Conservation (phyloP, 2,797 vertebrate species). For the Anguilla megastoma region DNA sequence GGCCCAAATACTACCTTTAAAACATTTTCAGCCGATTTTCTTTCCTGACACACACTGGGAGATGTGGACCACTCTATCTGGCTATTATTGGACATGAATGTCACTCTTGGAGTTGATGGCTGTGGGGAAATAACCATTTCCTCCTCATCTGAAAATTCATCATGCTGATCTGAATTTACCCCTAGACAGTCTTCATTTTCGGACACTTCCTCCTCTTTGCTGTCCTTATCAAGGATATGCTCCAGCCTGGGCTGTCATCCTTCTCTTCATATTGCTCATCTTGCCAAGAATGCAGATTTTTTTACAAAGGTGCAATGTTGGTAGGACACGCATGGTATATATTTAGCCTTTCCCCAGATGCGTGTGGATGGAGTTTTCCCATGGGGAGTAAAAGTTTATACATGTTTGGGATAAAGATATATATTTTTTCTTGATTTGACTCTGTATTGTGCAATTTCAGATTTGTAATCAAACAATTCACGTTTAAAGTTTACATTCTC, state of each 20-base stretch:
- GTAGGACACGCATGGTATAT: too few relatives aligned
- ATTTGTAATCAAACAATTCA: too few relatives aligned
- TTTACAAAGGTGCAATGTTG: background rate
- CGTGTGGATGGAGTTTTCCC: too few relatives aligned
- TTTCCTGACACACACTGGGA: constrained; percentile 27
- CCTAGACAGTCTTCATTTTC: constrained; percentile 33
- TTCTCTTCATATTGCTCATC: background rate
- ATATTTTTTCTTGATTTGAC: too few relatives aligned
- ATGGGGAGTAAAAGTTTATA: too few relatives aligned
- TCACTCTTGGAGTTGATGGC: constrained; percentile 27
- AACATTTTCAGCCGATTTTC: constrained; percentile 30
- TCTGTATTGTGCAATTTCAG: too few relatives aligned
- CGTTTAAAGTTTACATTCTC: too few relatives aligned
- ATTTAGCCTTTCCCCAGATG: too few relatives aligned
- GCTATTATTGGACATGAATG: constrained; percentile 31
- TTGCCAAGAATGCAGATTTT: background rate
- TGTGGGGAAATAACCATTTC: constrained; percentile 26
- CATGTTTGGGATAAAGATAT: too few relatives aligned
- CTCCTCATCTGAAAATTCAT: constrained; percentile 28
- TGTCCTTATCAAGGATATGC: constrained; percentile 19
- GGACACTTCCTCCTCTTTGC: constrained; percentile 34
- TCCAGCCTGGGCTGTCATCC: constrained; percentile 13
- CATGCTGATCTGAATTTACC: constrained; percentile 30
- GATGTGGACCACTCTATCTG: constrained; percentile 33
- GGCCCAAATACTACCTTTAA: constrained; percentile 29